Conservation (phyloP, 2,113 vertebrate species). For the Scortum barcoo region DNA sequence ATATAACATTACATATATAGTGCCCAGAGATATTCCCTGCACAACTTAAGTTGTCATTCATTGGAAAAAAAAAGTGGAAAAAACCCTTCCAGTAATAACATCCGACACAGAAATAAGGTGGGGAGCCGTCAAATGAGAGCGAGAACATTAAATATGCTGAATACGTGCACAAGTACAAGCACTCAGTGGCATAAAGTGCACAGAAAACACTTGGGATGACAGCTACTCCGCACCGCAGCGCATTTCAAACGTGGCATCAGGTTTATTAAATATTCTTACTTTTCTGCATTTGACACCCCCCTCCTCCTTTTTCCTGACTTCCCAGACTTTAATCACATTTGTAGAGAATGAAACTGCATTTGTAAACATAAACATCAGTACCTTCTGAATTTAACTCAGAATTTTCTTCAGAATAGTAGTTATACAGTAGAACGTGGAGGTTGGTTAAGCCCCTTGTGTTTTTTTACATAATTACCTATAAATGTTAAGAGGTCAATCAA, state of each 20-base stretch:
- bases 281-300: neutral
- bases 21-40: neutral
- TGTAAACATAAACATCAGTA: neutral
- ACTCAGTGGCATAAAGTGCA: no score
- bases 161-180: neutral
- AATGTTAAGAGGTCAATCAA: neutral
- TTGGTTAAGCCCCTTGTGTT: no score
- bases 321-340: neutral
- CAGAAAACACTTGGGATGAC: neutral
- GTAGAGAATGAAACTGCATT: neutral
- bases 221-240: neutral
- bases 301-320: neutral
- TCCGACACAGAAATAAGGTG: neutral
- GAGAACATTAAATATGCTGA: neutral
- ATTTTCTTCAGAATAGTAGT: neutral
- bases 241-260: neutral
- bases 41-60: neutral
- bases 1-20: neutral
- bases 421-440: no score
- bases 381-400: neutral
- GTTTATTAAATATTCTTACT: neutral
- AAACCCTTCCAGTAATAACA: neutral
- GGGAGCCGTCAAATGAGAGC: neutral
- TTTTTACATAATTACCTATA: neutral
- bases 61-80: neutral